phyloP scores from a whole-genome alignment of 2,888 invertebrate genomes.

The Drosophila siamana region DNA sequence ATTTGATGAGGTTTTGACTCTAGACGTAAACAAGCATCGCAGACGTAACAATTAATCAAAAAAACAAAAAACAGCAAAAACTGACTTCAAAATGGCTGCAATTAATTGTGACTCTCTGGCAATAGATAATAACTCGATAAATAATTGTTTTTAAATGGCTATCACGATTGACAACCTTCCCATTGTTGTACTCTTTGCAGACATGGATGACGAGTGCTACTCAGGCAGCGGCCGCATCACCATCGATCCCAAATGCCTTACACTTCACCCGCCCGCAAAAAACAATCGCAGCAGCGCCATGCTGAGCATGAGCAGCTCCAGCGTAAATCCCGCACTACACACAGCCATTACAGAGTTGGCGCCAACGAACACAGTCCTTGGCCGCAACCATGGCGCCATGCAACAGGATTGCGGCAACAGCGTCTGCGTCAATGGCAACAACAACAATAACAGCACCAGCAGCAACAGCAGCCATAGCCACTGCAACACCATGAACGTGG shows the following conservation, averaged over 20 bases:
- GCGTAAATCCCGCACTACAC: constrained; percentile 61
- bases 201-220: constrained; percentile 96
- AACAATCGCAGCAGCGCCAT: constrained; percentile 53
- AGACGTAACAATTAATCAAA: constrained; percentile 12
- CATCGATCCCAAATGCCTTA: constrained; percentile 80
- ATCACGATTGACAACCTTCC: too few relatives aligned
- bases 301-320: constrained; percentile 58
- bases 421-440: too few relatives aligned
- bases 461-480: constrained; percentile 12
- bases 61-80: constrained; percentile 6
- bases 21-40: constrained; percentile 18
- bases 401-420: constrained; percentile 28
- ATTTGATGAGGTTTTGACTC: constrained; percentile 38
- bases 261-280: constrained; percentile 67
- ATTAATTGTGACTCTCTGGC: too few relatives aligned
- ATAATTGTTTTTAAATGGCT: too few relatives aligned
- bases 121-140: too few relatives aligned
- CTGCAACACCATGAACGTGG: constrained; percentile 36
- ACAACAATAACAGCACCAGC: constrained; percentile 31
- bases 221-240: constrained; percentile 87
- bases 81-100: not conserved
- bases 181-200: too few relatives aligned
- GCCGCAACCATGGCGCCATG: constrained; percentile 28
- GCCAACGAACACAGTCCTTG: constrained; percentile 41
- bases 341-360: constrained; percentile 59